Base-by-base conservation (phyloP, 2,113 vertebrate species). In the Strix aluco region DNA sequence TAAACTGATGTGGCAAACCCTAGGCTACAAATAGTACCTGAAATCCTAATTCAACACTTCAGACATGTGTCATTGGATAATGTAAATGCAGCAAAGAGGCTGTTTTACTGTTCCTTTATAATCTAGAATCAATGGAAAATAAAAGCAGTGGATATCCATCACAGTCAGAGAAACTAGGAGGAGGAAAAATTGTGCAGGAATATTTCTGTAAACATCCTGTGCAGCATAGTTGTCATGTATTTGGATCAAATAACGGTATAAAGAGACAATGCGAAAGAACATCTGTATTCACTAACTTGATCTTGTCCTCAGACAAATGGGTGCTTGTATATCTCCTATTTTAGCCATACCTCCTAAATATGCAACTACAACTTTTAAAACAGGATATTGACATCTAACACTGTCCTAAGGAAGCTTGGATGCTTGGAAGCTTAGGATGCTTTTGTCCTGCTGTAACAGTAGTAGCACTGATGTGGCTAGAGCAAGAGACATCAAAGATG, bases 51-150 rank as follows among this genome's bases (percentile, higher is more conserved):
- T 61, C 61, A 19, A n/a, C 59, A 54, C 1, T 78, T 86, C 47
- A 81, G 81, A 57, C 22, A 12, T 22, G 6, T 78, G 75, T 96
- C 49, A 13, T 4, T 62, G 40, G 15, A 4, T 62, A 20, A 77
- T 55, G 71, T 86, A 96, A 95, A 92, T 91, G 62, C 63, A 87
- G 86, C 18, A 81, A 51, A 52, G 29, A 58, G 4, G 15, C 47
- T 95, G 46, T 81, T 97, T 88, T 78, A 83, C 62, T 96, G 55
- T 91, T 95, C 9, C 36, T 79, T 52, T 30, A 21, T 49, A 66
- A 38, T 62, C 29, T 67, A 11, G 34, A 73, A 97, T 97, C 91
- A 92, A 95, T 95, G 61, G 49, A 54, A 77, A 88, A 67, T 46
- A 47, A 59, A 44, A 89, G 2, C 22, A 44, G 75, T 96, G 25